These are phyloP conservation scores for Agapornis roseicollis DNA, from an alignment of 2,113 vertebrate species.

Conservation along the genomic window DNA sequence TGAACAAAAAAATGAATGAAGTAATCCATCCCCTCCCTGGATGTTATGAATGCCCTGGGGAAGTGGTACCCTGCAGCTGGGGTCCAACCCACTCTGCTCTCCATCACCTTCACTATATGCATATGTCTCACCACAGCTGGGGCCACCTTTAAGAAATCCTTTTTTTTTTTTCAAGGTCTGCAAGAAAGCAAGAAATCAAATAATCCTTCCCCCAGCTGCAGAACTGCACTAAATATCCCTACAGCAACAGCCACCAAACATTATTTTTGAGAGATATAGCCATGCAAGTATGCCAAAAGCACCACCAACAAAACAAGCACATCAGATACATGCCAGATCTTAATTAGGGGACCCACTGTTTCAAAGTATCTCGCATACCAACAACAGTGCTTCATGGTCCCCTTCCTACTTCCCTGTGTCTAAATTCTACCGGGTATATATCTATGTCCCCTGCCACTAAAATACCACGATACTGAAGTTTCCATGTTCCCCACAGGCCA, in stretches of 20 bases:
- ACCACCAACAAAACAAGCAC: not conserved
- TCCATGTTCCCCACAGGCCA: not conserved
- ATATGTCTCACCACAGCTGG: not conserved
- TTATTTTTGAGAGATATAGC: not conserved
- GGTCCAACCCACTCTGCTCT: not conserved
- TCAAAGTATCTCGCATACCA: not conserved
- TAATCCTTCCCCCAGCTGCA: not conserved
- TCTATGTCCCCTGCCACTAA: not conserved
- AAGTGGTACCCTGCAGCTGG: not conserved
- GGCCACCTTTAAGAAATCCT: not conserved
- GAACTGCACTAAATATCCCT: not conserved
- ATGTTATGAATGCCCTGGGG: not conserved
- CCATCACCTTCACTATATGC: not conserved
- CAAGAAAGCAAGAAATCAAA: not conserved
- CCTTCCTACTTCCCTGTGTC: not conserved
- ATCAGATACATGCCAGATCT: fast-evolving
- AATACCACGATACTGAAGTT: not conserved
- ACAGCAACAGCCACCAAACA: not conserved
- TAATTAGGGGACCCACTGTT: not conserved
- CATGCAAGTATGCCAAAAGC: not conserved
- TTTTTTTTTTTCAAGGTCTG: not conserved
- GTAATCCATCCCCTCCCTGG: conserved; percentile 24
- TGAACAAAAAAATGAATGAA: conserved; percentile 45
- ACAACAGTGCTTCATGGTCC: not conserved
- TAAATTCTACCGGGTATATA: not conserved